Evolutionary conservation across 2,888 invertebrate genomes (phyloP).

Genomic region (Hedychridium roseum): DNA sequence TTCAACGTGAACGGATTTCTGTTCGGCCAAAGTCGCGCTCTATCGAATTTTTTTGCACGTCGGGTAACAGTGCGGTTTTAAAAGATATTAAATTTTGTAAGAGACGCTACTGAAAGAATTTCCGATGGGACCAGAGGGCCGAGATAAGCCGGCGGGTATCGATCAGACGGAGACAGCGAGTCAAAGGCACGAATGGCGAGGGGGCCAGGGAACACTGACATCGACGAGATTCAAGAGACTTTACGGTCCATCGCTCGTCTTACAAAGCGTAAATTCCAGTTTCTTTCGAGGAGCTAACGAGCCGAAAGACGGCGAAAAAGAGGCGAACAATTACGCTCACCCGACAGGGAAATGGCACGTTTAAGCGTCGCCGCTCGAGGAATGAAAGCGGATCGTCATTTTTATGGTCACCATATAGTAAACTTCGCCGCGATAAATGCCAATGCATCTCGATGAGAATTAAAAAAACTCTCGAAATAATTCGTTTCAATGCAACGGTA

Average conservation of each 20-base stretch:
- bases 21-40: too few species aligned
- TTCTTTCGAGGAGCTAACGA: slow-evolving; percentile 45
- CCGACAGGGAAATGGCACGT: slow-evolving; percentile 40
- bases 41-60: too few species aligned
- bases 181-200: slow-evolving; percentile 5
- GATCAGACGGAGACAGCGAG: slow-evolving; percentile 21
- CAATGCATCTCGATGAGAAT: too few species aligned
- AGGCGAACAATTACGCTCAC: slow-evolving; percentile 40
- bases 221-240: slow-evolving; percentile 36
- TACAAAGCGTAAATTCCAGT: slow-evolving; percentile 42
- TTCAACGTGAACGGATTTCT: too few species aligned
- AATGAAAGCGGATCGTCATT: background rate
- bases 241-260: slow-evolving; percentile 44
- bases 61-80: too few species aligned
- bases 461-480: too few species aligned
- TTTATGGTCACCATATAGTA: background rate
- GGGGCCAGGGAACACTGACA: slow-evolving; percentile 2
- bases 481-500: too few species aligned
- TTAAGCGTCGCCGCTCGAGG: slow-evolving; percentile 31
- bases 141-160: slow-evolving; percentile 36
- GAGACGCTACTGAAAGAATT: slow-evolving; percentile 25
- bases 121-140: slow-evolving; percentile 22
- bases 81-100: too few species aligned
- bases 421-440: background rate
- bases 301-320: slow-evolving; percentile 33